phyloP scores from a whole-genome alignment of 2,888 invertebrate species.

The Drosophila nigricruria region DNA sequence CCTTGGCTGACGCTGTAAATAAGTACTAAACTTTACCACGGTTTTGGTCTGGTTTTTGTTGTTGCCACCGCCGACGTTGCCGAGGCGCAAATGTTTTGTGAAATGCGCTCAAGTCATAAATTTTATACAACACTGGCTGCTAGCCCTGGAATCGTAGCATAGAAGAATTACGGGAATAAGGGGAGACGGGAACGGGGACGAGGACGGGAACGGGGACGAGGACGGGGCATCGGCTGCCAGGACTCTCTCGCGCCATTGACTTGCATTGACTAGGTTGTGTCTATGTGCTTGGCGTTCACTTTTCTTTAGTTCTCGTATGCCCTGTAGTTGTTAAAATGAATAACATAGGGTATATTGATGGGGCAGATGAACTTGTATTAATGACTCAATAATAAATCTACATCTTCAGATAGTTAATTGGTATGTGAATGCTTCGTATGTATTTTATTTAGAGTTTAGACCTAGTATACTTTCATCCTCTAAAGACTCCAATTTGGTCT shows the following conservation, averaged over 20 bases:
- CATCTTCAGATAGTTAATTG: neutral
- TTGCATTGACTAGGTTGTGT: slow-evolving; percentile 73
- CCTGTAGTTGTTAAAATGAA: neutral
- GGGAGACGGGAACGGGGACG: neutral
- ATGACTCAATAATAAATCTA: neutral
- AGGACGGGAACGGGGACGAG: neutral
- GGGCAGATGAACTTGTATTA: neutral
- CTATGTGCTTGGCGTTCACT: slow-evolving; percentile 68
- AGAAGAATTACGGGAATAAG: slow-evolving; percentile 3
- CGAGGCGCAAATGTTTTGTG: slow-evolving; percentile 77
- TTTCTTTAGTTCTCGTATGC: slow-evolving; percentile 34
- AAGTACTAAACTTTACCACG: slow-evolving; percentile 76
- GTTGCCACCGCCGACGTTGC: slow-evolving; percentile 41
- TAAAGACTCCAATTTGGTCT: neutral
- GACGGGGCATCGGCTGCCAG: slow-evolving; percentile 12
- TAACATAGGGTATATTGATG: neutral
- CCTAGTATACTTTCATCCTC: neutral
- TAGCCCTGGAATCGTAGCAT: slow-evolving; percentile 11
- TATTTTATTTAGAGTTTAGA: too few relatives aligned
- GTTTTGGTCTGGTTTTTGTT: slow-evolving; percentile 49
- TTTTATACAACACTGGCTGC: slow-evolving; percentile 65
- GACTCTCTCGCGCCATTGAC: slow-evolving; percentile 61
- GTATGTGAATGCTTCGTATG: too few relatives aligned
- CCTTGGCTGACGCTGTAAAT: slow-evolving; percentile 63
- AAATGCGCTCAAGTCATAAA: slow-evolving; percentile 80